phyloP scores from a whole-genome alignment of 2,888 invertebrate species.

The Nomada goodeniana region DNA sequence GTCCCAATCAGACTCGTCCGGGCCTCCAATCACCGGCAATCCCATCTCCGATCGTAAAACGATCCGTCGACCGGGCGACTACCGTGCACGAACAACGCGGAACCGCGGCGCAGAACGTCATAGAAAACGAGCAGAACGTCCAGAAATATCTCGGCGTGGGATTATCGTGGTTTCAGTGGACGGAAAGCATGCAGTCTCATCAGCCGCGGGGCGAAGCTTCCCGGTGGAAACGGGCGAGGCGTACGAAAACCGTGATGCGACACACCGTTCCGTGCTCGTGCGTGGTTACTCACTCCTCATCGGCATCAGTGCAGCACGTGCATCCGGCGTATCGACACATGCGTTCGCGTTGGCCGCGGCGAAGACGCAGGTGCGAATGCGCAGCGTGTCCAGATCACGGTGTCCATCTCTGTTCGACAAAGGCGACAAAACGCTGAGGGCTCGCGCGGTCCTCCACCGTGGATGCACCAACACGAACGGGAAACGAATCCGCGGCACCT shows the following conservation, averaged over 20 bases:
- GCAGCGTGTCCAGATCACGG: constrained; percentile 44
- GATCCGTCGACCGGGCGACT: not conserved
- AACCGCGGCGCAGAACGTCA: no score
- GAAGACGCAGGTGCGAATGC: constrained; percentile 66
- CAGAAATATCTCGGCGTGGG: constrained; percentile 12
- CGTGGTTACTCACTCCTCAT: constrained; percentile 59
- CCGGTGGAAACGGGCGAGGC: not conserved
- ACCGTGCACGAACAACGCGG: not conserved
- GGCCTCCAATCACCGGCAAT: constrained; percentile 1
- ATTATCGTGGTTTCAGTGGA: not conserved
- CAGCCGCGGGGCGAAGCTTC: not conserved
- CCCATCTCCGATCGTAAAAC: not conserved
- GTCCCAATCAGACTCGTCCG: constrained; percentile 9
- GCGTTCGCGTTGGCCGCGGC: constrained; percentile 52
- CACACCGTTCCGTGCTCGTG: constrained; percentile 20
- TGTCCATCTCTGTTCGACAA: constrained; percentile 37
- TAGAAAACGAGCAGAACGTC: not conserved
- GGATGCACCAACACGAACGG: constrained; percentile 30
- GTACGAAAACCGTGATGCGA: constrained; percentile 10
- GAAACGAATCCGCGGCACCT: not conserved
- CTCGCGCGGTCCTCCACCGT: constrained; percentile 37
- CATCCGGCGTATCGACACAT: constrained; percentile 63
- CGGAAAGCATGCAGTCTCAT: constrained; percentile 5
- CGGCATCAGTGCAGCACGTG: constrained; percentile 56
- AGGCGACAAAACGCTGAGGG: constrained; percentile 26